Evolutionary conservation across 2,888 invertebrate genomes (phyloP).

Genomic region (Kryphioiulus occultus): DNA sequence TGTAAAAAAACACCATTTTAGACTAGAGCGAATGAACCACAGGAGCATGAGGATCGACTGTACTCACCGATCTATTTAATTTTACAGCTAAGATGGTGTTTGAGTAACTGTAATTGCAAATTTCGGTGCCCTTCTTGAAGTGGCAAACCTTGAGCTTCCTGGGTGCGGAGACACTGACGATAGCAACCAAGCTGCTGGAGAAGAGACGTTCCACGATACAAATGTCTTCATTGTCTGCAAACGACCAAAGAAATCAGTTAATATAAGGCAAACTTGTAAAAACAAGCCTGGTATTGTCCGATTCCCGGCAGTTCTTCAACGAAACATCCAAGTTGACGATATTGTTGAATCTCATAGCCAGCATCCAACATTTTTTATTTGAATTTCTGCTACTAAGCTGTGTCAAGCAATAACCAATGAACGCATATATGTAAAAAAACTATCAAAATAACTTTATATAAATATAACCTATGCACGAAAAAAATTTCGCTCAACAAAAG

Average conservation of each 20-base stretch:
- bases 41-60: not conserved
- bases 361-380: no score
- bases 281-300: not conserved
- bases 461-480: no score
- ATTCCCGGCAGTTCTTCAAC: not conserved
- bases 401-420: no score
- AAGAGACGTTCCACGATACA: constrained; percentile 95
- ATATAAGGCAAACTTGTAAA: no score
- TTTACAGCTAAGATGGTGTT: constrained; percentile 96
- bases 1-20: constrained; percentile 55
- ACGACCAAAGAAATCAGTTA: not conserved
- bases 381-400: no score
- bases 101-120: constrained; percentile 94
- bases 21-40: not conserved
- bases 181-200: constrained; percentile 94
- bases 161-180: constrained; percentile 90
- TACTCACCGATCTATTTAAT: constrained; percentile 86
- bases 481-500: no score
- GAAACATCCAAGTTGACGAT: not conserved
- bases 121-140: constrained; percentile 97
- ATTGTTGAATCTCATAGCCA: not conserved
- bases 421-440: no score
- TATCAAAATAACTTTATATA: no score
- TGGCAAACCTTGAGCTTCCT: constrained; percentile 94
- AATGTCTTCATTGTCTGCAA: constrained; percentile 65